Evolutionary conservation across 2,888 invertebrate species (phyloP).

Genomic region (Merodon equestris): DNA sequence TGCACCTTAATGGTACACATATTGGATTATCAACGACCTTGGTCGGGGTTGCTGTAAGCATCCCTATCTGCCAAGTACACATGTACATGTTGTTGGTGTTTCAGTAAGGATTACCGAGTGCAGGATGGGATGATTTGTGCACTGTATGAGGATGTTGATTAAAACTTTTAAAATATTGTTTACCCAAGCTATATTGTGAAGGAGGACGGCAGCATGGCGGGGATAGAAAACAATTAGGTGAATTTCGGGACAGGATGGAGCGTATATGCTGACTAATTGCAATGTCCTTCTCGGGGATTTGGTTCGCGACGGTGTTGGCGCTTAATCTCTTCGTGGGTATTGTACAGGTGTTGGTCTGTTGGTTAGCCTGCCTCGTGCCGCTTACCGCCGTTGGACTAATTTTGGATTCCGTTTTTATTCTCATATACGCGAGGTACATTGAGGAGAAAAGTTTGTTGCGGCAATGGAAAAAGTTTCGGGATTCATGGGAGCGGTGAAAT

Average conservation of each 20-base stretch:
- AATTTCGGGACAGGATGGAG: neutral
- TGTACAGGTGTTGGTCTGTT: too few relatives aligned
- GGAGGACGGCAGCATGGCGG: neutral
- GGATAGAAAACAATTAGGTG: conserved; percentile 46
- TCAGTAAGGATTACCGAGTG: conserved; percentile 52
- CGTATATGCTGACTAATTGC: conserved; percentile 39
- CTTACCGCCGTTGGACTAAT: too few relatives aligned
- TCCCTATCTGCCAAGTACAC: neutral
- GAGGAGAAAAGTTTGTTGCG: too few relatives aligned
- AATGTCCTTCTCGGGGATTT: conserved; percentile 20
- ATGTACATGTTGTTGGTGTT: conserved; percentile 38
- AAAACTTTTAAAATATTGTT: conserved; percentile 12
- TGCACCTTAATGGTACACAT: conserved; percentile 48
- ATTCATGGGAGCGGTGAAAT: too few relatives aligned
- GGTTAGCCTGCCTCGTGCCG: neutral
- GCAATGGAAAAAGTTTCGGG: too few relatives aligned
- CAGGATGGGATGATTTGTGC: conserved; percentile 54
- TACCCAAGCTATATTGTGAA: too few relatives aligned
- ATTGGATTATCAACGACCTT: conserved; percentile 47
- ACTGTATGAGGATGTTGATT: conserved; percentile 25
- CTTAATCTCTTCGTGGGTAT: conserved; percentile 1
- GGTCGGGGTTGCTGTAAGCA: neutral
- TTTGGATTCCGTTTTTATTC: too few relatives aligned
- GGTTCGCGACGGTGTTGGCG: neutral
- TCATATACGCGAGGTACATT: too few relatives aligned